phyloP scores from a whole-genome alignment of 2,888 invertebrate genomes.

The Tenthredo mesomela region DNA sequence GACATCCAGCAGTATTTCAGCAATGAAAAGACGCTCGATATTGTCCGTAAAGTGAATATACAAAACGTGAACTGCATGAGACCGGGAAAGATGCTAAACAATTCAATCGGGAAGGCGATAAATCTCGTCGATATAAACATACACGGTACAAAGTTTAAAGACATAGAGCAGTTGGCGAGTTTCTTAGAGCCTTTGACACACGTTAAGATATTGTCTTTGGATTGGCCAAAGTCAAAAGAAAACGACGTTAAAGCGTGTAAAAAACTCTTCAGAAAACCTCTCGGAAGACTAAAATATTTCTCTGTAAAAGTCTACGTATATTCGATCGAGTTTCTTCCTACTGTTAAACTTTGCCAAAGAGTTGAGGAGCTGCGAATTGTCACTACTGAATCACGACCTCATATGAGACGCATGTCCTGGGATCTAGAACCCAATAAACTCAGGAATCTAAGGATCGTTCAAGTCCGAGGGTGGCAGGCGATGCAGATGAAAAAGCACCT shows the following conservation, averaged over 20 bases:
- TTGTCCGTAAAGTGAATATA: conserved; percentile 5
- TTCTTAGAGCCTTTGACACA: conserved; percentile 7
- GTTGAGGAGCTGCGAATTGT: not conserved
- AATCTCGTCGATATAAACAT: conserved; percentile 7
- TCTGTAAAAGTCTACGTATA: not conserved
- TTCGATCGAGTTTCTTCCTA: not conserved
- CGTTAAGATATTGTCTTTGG: not conserved
- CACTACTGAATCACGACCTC: not conserved
- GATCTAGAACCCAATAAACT: not conserved
- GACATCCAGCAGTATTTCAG: not conserved
- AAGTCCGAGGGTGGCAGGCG: not conserved
- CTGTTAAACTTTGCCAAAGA: not conserved
- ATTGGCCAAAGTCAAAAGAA: not conserved
- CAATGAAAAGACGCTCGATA: not conserved
- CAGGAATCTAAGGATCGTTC: not conserved
- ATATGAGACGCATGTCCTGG: conserved; percentile 25
- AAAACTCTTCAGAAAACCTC: not conserved
- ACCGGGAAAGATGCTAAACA: not conserved
- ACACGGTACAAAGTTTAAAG: not conserved
- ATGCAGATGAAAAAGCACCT: conserved; percentile 21
- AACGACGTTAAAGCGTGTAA: not conserved
- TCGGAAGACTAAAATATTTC: not conserved
- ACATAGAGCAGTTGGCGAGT: not conserved
- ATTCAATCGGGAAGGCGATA: not conserved
- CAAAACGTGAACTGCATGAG: not conserved